Evolutionary conservation across 2,113 vertebrate species (phyloP).

Genomic region (Sylvia atricapilla): DNA sequence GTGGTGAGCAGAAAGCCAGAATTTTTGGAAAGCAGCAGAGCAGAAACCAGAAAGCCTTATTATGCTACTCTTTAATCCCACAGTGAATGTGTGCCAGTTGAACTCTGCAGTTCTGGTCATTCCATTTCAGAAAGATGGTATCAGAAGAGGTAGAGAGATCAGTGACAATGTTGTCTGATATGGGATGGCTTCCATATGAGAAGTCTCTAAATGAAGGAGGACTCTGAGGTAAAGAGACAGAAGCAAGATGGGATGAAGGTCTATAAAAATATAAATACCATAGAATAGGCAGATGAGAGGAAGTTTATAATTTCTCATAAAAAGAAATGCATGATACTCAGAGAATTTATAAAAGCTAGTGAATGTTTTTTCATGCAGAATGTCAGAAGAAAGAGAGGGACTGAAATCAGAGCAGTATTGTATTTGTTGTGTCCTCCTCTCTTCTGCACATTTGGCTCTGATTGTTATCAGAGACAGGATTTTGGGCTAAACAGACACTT

Average conservation of each 20-base stretch:
- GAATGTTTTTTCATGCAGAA: background rate
- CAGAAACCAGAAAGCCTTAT: background rate
- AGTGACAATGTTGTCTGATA: background rate
- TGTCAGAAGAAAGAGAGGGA: background rate
- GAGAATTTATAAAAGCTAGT: background rate
- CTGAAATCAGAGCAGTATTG: background rate
- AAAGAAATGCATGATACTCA: background rate
- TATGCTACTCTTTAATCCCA: background rate
- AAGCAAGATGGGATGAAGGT: background rate
- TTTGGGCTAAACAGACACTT: background rate
- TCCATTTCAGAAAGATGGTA: background rate
- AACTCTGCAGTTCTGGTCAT: background rate
- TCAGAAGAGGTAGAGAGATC: background rate
- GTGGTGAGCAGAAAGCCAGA: background rate
- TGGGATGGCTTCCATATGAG: background rate
- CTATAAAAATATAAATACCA: background rate
- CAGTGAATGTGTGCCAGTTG: background rate
- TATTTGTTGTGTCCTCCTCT: background rate
- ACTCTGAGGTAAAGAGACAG: background rate
- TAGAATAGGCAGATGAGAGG: background rate
- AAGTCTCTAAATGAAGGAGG: background rate
- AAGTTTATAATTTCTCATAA: background rate
- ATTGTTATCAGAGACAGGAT: background rate
- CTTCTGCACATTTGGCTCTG: background rate
- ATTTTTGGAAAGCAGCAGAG: background rate